Base-by-base conservation (phyloP, 2,113 vertebrate species). In the Chauna torquata region DNA sequence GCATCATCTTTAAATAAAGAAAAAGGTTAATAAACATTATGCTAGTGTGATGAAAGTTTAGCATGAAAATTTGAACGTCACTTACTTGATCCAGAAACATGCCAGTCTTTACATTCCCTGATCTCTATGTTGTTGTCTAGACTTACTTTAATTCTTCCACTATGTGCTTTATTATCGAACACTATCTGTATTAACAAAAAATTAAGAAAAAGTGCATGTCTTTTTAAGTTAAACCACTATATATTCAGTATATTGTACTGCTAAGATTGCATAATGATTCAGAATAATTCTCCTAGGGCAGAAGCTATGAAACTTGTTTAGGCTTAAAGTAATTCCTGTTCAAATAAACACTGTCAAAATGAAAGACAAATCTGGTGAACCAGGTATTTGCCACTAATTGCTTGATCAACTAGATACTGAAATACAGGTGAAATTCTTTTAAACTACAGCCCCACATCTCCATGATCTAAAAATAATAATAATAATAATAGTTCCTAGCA, bases 81-180 rank as follows among this genome's bases (percentile, higher is more conserved):
- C 99, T 99, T 98, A 99, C 99, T 98, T 88, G 98, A 98, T 76
- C 98, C 99, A 68, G 98, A 98, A 92, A 99, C 97, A 4, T 98
- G 99, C 98, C 99, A 99, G 91, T 99, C 98, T 97, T 98, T 99
- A 97, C 99, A 99, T 92, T 99, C 99, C 79, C 97, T 98, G 86
- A 99, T 99, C 0, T 95, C 98, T 88, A 99, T 98, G 71, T 99
- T 97, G 23, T 99, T 99, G 85, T 98, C 97, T 61, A 99, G 97
- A 36, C 97, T 97, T 83, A 99, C 98, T 96, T 98, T 99, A 86
- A 99, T 99, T 97, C 97, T 98, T 93, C 99, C 99, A 83, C 99
- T 99, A 77, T 99, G 99, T 54, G 99, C 99, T 92, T 96, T 98
- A 91, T 99, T 99, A 96, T 99, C 98, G 95, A 99, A 99, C 36